These are phyloP conservation scores for Pocota personata DNA, from an alignment of 2,888 invertebrate genomes.

Conservation along the genomic window DNA sequence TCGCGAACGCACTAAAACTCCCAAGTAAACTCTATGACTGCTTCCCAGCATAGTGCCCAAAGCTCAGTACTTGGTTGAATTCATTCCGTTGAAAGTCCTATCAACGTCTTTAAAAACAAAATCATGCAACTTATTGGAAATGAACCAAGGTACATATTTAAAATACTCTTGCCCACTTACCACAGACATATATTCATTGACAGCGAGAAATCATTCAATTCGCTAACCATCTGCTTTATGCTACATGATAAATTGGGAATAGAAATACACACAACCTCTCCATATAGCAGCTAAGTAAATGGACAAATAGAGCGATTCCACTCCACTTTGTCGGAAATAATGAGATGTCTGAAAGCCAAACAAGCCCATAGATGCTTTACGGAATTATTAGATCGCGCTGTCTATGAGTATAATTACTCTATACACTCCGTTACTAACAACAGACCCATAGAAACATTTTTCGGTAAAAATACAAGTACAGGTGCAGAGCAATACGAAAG, in stretches of 20 bases:
- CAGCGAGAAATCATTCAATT: conserved; percentile 12
- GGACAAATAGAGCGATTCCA: no score
- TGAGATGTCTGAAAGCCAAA: conserved; percentile 28
- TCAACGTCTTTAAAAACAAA: conserved; percentile 31
- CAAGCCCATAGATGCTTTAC: background rate
- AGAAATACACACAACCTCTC: conserved; percentile 1
- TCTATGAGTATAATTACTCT: conserved; percentile 36
- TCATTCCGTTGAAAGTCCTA: conserved; percentile 7
- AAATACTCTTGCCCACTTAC: conserved; percentile 26
- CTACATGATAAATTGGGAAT: background rate
- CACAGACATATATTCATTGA: no score
- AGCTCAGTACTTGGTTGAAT: conserved; percentile 29
- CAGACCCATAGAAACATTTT: conserved; percentile 15
- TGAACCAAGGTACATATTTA: no score
- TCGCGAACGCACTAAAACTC: no score
- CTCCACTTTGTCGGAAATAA: conserved; percentile 18
- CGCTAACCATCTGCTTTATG: conserved; percentile 29
- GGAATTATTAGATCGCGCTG: conserved; percentile 14
- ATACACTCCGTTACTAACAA: conserved; percentile 12
- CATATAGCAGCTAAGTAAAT: no score
- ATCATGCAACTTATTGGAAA: background rate
- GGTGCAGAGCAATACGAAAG: conserved; percentile 5
- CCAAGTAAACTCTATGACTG: conserved; percentile 25
- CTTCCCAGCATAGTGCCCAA: conserved; percentile 25
- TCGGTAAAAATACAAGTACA: background rate